A percentile compares a stretch with the other conserved stretches of the same genome.
Evolutionary conservation across 2,888 invertebrate species (phyloP).

Genomic region (Ophion obscuratus): DNA sequence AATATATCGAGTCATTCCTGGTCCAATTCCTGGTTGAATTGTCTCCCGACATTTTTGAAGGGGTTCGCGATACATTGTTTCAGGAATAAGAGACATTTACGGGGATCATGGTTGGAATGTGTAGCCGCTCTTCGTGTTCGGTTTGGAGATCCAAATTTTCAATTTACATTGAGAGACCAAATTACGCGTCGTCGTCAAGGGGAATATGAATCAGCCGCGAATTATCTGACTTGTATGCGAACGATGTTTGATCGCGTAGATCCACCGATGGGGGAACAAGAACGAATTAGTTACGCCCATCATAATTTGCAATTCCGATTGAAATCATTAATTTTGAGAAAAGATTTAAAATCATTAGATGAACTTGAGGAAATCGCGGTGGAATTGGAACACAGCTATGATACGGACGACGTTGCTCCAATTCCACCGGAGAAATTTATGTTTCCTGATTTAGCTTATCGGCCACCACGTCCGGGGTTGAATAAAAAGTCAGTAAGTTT

Average conservation of each 20-base stretch:
- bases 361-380: slow-evolving; percentile 10
- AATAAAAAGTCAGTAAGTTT: background rate
- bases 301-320: background rate
- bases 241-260: background rate
- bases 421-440: background rate
- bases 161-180: background rate
- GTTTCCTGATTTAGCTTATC: slow-evolving; percentile 1
- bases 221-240: background rate
- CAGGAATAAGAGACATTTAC: background rate
- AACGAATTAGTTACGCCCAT: background rate
- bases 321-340: background rate
- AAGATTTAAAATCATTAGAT: background rate
- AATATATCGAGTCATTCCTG: background rate
- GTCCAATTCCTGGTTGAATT: background rate
- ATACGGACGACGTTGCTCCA: background rate
- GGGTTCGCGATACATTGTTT: background rate
- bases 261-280: background rate
- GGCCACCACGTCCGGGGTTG: background rate
- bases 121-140: background rate
- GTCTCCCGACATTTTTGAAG: slow-evolving; percentile 7
- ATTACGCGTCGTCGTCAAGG: background rate
- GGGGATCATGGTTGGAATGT: background rate
- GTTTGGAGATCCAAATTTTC: background rate
- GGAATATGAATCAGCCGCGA: background rate
- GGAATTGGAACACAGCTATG: background rate